A percentile compares a stretch with the other conserved stretches of the same genome.
These are phyloP conservation scores for Laupala kohalensis DNA, from an alignment of 1,140 invertebrate genomes.

Conservation along the genomic window DNA sequence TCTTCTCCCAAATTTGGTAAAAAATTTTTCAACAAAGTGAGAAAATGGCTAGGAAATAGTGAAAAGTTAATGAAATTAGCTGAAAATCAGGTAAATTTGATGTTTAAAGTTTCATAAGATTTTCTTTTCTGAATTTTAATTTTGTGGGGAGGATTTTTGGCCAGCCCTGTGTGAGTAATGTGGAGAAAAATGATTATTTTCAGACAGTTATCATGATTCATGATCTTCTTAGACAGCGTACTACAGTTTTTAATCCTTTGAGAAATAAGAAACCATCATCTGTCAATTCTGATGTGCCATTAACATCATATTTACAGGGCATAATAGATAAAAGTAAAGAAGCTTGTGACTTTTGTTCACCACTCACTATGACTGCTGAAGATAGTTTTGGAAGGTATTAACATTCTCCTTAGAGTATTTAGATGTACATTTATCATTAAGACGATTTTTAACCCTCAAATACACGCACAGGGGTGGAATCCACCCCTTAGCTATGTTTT, in stretches of 20 bases:
- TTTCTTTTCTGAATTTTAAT: too few species aligned
- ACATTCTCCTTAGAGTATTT: too few species aligned
- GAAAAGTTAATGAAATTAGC: background rate
- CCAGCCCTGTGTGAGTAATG: too few species aligned
- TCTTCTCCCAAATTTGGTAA: background rate
- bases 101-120: too few species aligned
- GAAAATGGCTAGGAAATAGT: background rate
- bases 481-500: too few species aligned
- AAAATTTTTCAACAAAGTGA: background rate
- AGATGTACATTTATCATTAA: too few species aligned
- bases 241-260: background rate
- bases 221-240: background rate
- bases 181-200: too few species aligned
- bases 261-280: background rate
- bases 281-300: background rate
- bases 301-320: background rate
- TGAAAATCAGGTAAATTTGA: background rate
- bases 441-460: too few species aligned
- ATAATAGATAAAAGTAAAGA: background rate
- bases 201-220: background rate
- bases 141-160: too few species aligned
- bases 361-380: background rate
- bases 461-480: too few species aligned
- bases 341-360: background rate
- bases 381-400: background rate